Conservation (phyloP, 2,113 vertebrate genomes). For the Taurulus bubalis region DNA sequence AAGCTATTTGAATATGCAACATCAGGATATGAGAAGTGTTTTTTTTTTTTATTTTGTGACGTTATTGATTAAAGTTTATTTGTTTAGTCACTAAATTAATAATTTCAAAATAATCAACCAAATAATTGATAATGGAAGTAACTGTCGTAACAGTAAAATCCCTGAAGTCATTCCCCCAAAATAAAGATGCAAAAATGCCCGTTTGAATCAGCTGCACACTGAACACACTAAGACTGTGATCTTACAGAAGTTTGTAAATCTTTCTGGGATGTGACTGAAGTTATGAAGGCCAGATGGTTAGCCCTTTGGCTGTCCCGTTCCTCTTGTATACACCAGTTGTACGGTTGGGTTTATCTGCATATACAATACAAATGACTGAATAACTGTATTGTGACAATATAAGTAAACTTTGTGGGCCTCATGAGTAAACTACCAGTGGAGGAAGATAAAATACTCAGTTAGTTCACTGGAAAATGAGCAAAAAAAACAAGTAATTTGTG, state of each 20-base stretch:
- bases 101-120: neutral
- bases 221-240: neutral
- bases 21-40: neutral
- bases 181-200: neutral
- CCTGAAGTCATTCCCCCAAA: neutral
- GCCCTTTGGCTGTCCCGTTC: neutral
- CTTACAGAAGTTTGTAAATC: neutral
- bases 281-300: neutral
- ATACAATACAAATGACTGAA: neutral
- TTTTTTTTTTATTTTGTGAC: neutral
- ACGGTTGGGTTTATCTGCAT: neutral
- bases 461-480: neutral
- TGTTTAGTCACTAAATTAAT: neutral
- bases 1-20: neutral
- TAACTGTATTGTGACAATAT: neutral
- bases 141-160: neutral
- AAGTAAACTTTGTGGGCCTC: neutral
- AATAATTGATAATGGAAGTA: neutral
- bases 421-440: neutral
- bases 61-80: neutral
- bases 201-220: neutral
- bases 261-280: neutral
- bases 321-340: neutral
- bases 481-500: neutral
- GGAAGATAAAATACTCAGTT: neutral